A percentile compares a stretch with the other conserved stretches of the same genome.
Conservation (phyloP, 2,113 vertebrate species). For the Pteropus alecto region DNA sequence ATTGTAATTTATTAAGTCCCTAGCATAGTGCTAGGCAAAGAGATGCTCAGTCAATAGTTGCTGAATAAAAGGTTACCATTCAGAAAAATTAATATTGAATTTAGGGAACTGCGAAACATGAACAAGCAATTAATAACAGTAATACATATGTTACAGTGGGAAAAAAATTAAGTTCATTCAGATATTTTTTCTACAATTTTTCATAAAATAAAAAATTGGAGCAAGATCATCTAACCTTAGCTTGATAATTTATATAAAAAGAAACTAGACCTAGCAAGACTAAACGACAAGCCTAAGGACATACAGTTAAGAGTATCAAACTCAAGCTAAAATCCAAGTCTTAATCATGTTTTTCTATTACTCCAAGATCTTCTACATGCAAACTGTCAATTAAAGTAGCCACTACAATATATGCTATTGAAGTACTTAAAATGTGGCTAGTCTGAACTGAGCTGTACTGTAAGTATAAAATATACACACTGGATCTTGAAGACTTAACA, state of each 20-base stretch:
- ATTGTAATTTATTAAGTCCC: neutral
- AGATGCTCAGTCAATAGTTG: neutral
- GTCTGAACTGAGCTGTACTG: neutral
- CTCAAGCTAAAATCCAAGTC: neutral
- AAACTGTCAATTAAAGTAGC: neutral
- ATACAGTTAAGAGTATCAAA: neutral
- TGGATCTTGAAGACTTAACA: neutral
- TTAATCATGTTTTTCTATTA: neutral
- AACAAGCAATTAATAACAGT: constrained; percentile 20
- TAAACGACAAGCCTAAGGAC: neutral
- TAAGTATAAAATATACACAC: neutral
- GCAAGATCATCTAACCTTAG: neutral
- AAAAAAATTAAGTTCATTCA: constrained; percentile 24
- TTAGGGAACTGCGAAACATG: neutral
- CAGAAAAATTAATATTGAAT: constrained; percentile 11
- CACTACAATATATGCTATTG: neutral
- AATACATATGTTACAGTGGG: neutral
- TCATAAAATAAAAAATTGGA: neutral
- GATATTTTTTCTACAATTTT: constrained; percentile 15
- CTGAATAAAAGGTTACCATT: constrained; percentile 23
- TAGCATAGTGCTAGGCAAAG: neutral
- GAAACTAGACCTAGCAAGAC: neutral
- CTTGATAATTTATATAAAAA: constrained; percentile 28
- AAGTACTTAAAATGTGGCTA: neutral
- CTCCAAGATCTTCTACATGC: neutral